A percentile compares a stretch with the other conserved stretches of the same genome.
phyloP scores from a whole-genome alignment of 2,797 vertebrate genomes.

The Hippopotamyrus pictus region DNA sequence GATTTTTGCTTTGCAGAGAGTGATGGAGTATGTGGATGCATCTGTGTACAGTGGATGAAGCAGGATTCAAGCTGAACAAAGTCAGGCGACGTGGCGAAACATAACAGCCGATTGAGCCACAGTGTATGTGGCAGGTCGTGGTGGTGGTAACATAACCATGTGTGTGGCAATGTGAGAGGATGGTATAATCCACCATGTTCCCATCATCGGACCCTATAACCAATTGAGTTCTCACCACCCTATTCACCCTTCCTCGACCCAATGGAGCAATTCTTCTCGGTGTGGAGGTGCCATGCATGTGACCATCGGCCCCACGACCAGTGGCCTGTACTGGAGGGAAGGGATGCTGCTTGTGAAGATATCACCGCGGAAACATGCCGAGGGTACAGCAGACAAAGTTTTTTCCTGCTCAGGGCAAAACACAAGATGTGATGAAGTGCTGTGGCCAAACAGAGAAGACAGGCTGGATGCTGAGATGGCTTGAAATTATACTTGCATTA shows the following conservation, averaged over 20 bases:
- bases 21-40: background rate
- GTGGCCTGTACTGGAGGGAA: background rate
- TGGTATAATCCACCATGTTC: background rate
- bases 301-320: background rate
- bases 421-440: background rate
- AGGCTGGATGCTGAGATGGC: background rate
- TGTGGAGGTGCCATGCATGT: background rate
- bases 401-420: no score
- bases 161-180: background rate
- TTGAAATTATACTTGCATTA: background rate
- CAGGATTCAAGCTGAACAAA: background rate
- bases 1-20: background rate
- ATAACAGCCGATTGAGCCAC: background rate
- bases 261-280: background rate
- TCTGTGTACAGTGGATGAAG: background rate
- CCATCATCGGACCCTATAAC: background rate
- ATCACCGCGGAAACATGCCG: background rate
- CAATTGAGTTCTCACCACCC: background rate
- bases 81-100: background rate
- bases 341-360: background rate
- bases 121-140: background rate
- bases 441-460: background rate
- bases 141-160: background rate
- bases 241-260: background rate
- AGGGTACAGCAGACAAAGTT: background rate